Conservation (phyloP, 2,113 vertebrate species). For the Microcebus ravelobensis region DNA sequence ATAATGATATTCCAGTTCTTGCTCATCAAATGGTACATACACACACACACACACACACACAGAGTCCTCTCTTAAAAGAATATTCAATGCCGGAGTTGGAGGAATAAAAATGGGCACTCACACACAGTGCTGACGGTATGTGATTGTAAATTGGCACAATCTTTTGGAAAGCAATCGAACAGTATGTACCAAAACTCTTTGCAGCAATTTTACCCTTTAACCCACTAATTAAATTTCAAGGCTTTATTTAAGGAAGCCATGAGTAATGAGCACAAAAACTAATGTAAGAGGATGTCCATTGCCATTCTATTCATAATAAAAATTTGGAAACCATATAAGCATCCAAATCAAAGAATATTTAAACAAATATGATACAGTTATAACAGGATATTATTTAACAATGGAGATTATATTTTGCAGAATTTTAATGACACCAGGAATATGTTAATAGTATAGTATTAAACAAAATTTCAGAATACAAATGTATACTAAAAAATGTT, state of each 20-base stretch:
- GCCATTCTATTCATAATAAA: not conserved
- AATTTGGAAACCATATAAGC: not conserved
- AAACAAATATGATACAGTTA: not conserved
- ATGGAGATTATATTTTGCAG: not conserved
- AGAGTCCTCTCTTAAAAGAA: not conserved
- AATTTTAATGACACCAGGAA: not conserved
- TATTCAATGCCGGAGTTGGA: not conserved
- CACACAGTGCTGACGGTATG: not conserved
- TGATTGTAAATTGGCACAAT: not conserved
- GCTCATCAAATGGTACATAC: not conserved
- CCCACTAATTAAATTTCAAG: conserved; percentile 19
- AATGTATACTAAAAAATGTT: not conserved
- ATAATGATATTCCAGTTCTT: not conserved
- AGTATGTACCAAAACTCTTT: not conserved
- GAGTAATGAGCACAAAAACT: not conserved
- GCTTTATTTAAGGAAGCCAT: conserved; percentile 35
- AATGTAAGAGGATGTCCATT: not conserved
- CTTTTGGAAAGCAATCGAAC: not conserved
- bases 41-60: too few relatives aligned
- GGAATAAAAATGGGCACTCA: not conserved
- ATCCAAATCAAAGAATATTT: not conserved
- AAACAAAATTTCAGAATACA: not conserved
- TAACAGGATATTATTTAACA: not conserved
- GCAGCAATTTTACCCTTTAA: not conserved
- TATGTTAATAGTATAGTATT: not conserved